Evolutionary conservation across 64 coral and sea anemone genomes (phyloP).

Genomic region (Montipora cactus): DNA sequence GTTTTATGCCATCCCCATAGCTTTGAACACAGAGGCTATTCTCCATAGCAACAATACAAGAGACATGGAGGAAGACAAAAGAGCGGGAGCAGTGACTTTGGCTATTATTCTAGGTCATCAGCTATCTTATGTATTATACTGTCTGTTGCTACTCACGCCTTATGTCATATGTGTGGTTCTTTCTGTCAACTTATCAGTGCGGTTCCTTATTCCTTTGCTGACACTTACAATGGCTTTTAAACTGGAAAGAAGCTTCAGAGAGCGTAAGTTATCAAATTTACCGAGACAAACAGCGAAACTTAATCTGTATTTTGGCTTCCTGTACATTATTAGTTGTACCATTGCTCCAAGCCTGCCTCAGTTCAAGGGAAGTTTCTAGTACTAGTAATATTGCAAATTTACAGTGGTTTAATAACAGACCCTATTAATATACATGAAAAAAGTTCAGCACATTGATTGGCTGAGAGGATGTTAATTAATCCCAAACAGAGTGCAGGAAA

Average conservation of each 20-base stretch:
- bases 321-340: slow-evolving; percentile 82
- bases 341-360: slow-evolving; percentile 77
- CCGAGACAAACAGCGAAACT: slow-evolving; percentile 88
- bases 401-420: no score
- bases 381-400: no score
- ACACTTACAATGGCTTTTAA: slow-evolving; percentile 87
- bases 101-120: slow-evolving; percentile 85
- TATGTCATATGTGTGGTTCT: slow-evolving; percentile 88
- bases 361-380: neutral
- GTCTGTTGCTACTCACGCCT: slow-evolving; percentile 87
- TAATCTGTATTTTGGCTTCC: slow-evolving; percentile 88
- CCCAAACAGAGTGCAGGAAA: no score
- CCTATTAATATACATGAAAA: no score
- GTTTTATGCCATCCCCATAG: slow-evolving; percentile 86
- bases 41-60: slow-evolving; percentile 98
- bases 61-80: slow-evolving; percentile 85
- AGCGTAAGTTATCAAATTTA: slow-evolving; percentile 58
- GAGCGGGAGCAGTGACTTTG: slow-evolving; percentile 86
- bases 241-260: slow-evolving; percentile 84
- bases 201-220: slow-evolving; percentile 74
- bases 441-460: no score
- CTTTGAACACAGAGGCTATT: slow-evolving; percentile 93
- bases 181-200: slow-evolving; percentile 84
- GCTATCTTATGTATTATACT: slow-evolving; percentile 87
- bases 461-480: no score